Conservation (phyloP, 1,140 invertebrate species). For the Drosophila jambulina region DNA sequence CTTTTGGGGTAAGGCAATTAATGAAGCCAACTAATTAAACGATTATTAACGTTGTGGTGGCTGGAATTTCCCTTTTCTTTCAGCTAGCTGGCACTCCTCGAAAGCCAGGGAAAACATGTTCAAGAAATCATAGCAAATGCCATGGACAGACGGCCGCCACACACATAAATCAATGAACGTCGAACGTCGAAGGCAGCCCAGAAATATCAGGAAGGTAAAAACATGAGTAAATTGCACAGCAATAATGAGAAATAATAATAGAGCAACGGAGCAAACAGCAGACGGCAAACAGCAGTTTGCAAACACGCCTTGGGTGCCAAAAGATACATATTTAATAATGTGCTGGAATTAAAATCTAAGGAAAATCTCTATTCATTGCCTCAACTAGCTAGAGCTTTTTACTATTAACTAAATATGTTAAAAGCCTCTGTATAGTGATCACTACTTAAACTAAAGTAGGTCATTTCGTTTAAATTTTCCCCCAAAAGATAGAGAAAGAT, state of each 20-base stretch:
- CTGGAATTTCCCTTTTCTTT: conserved; percentile 28
- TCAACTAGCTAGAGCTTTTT: not conserved
- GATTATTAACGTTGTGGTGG: not conserved
- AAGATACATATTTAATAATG: conserved; percentile 27
- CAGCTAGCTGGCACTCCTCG: conserved; percentile 15
- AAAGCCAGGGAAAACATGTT: conserved; percentile 36
- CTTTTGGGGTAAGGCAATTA: conserved; percentile 35
- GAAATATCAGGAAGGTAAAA: conserved; percentile 44
- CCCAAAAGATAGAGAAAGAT: not conserved
- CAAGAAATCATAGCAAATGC: conserved; percentile 41
- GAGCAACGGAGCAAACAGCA: conserved; percentile 10
- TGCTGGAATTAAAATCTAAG: conserved; percentile 5
- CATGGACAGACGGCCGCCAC: conserved; percentile 28
- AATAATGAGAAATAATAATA: conserved; percentile 49
- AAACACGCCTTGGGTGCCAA: conserved; percentile 18
- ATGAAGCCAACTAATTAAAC: conserved; percentile 16
- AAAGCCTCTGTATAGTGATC: not conserved
- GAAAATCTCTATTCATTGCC: not conserved
- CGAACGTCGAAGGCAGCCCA: conserved; percentile 37
- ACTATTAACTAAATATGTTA: not conserved
- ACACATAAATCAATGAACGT: conserved; percentile 47
- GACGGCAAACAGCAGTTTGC: conserved; percentile 13
- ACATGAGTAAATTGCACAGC: conserved; percentile 42
- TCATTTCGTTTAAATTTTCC: not conserved
- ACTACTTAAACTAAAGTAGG: not conserved